Conservation (phyloP, 2,113 vertebrate genomes). For the Aptenodytes patagonicus region DNA sequence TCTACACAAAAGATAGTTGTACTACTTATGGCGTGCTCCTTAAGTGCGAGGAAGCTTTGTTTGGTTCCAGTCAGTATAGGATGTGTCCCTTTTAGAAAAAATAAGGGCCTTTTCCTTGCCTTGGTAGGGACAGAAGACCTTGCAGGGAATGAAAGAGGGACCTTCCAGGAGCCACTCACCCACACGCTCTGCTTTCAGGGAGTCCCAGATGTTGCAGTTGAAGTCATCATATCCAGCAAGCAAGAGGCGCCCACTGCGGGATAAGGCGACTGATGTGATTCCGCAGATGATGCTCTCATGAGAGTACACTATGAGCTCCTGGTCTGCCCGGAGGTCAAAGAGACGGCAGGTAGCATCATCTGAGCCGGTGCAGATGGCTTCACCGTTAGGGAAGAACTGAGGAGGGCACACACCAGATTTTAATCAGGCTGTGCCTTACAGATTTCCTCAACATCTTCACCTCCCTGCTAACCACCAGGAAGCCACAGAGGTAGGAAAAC, state of each 20-base stretch:
- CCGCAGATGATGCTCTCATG: conserved; percentile 93
- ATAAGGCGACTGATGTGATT: conserved; percentile 93
- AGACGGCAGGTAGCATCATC: conserved; percentile 93
- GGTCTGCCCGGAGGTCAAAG: conserved; percentile 93
- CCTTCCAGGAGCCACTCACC: not conserved
- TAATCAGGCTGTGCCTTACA: not conserved
- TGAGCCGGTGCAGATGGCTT: conserved; percentile 93
- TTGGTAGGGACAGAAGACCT: not conserved
- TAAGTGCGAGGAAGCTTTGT: accelerated
- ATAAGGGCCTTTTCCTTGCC: not conserved
- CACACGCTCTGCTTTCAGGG: conserved; percentile 26
- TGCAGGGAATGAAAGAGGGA: not conserved
- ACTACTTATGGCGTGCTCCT: not conserved
- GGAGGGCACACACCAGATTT: not conserved
- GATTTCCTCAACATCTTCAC: not conserved
- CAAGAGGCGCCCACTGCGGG: conserved; percentile 88
- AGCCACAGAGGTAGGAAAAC: not conserved
- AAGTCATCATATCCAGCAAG: conserved; percentile 95
- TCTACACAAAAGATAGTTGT: not conserved
- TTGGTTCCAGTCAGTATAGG: not conserved
- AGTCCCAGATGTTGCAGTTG: conserved; percentile 98
- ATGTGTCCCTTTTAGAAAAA: not conserved
- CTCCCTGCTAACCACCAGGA: not conserved
- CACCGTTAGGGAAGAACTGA: conserved; percentile 95
- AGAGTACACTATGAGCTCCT: conserved; percentile 90